Evolutionary conservation across 2,113 vertebrate genomes (phyloP).

Genomic region (Pandion haliaetus): DNA sequence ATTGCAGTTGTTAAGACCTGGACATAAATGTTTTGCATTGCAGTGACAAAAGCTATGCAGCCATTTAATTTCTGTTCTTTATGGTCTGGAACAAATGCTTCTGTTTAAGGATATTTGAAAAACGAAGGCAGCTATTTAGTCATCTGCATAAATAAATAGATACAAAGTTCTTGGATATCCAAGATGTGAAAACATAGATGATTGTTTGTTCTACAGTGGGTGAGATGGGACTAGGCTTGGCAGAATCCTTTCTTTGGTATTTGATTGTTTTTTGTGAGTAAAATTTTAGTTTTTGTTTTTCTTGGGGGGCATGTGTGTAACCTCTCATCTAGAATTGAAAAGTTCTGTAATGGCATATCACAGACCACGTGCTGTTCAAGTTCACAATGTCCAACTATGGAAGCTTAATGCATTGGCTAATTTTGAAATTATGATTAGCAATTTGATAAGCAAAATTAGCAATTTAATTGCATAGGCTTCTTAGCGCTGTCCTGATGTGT

Average conservation of each 20-base stretch:
- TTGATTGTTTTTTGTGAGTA: not conserved
- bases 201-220: not conserved
- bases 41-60: not conserved
- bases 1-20: not conserved
- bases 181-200: not conserved
- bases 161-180: not conserved
- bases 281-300: not conserved
- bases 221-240: not conserved
- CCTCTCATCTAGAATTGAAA: not conserved
- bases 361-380: not conserved
- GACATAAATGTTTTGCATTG: not conserved
- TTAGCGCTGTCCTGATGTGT: not conserved
- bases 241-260: not conserved
- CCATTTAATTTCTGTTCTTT: not conserved
- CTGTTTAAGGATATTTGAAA: not conserved
- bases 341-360: not conserved
- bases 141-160: not conserved
- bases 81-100: not conserved
- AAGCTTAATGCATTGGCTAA: not conserved
- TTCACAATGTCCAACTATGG: not conserved
- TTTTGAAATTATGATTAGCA: not conserved
- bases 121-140: not conserved
- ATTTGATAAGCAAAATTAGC: not conserved
- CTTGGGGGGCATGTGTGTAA: not conserved
- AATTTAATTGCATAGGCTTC: not conserved